Percentiles rank a stretch among this genome's conserved stretches.
Evolutionary conservation across 2,797 vertebrate species (phyloP).

Genomic region (Acrossocheilus fasciatus): DNA sequence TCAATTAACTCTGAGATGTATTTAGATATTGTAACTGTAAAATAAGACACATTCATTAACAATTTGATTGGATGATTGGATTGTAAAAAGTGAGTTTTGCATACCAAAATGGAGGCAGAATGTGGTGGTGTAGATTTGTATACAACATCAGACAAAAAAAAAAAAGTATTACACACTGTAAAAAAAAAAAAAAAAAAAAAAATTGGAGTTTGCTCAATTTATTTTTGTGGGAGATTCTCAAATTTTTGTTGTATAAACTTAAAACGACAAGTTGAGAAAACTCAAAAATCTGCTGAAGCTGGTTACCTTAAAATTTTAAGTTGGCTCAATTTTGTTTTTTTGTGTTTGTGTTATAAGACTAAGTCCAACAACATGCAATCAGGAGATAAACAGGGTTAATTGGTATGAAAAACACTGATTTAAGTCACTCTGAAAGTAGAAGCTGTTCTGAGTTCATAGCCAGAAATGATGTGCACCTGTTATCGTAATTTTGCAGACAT

Average conservation of each 20-base stretch:
- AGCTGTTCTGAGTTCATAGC: background rate
- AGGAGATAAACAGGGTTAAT: background rate
- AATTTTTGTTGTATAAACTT: no score
- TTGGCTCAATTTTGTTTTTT: background rate
- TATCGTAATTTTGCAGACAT: slow-evolving; percentile 68
- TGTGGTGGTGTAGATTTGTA: no score
- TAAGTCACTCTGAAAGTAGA: slow-evolving; percentile 9
- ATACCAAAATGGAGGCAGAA: background rate
- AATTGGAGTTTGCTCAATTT: no score
- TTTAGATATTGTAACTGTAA: background rate
- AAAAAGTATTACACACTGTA: background rate
- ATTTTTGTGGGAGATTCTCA: no score
- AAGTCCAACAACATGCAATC: background rate
- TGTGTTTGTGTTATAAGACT: background rate
- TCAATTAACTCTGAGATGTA: background rate
- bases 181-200: no score
- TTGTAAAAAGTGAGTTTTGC: background rate
- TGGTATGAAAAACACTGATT: background rate
- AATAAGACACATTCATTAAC: background rate
- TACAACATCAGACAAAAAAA: no score
- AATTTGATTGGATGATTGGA: background rate
- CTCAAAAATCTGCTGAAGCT: no score
- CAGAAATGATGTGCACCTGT: slow-evolving; percentile 63
- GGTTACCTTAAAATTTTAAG: no score
- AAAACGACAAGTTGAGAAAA: no score